Evolutionary conservation across 2,797 vertebrate genomes (phyloP).

Genomic region (Coluber constrictor): DNA sequence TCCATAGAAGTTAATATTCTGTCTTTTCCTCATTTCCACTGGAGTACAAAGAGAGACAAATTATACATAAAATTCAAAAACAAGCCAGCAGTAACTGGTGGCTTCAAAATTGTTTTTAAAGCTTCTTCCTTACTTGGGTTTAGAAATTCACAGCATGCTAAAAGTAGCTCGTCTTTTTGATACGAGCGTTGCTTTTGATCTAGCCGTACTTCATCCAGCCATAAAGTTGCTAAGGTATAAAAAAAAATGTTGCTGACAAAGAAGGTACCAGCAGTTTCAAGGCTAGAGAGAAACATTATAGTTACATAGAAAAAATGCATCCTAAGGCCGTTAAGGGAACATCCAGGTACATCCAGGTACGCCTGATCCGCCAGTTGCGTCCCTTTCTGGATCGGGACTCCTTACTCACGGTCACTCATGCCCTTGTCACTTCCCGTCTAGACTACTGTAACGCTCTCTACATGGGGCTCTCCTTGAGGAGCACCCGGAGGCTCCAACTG

Average conservation of each 20-base stretch:
- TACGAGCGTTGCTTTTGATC: not conserved
- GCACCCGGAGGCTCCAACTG: no score
- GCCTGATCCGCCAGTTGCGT: no score
- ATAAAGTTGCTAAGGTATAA: not conserved
- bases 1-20: not conserved
- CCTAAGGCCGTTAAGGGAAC: not conserved
- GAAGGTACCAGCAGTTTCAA: not conserved
- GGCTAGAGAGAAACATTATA: not conserved
- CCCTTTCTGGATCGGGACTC: no score
- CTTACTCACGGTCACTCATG: no score
- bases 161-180: not conserved
- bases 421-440: no score
- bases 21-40: not conserved
- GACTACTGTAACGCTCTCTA: no score
- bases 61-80: not conserved
- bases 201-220: not conserved
- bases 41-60: not conserved
- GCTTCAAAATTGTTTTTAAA: not conserved
- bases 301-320: not conserved
- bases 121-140: not conserved
- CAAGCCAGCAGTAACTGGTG: not conserved
- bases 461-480: no score
- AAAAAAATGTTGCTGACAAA: not conserved
- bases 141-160: not conserved
- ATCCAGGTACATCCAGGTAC: not conserved